Base-by-base conservation (phyloP, 2,113 vertebrate genomes). In the Eubucco bourcierii region DNA sequence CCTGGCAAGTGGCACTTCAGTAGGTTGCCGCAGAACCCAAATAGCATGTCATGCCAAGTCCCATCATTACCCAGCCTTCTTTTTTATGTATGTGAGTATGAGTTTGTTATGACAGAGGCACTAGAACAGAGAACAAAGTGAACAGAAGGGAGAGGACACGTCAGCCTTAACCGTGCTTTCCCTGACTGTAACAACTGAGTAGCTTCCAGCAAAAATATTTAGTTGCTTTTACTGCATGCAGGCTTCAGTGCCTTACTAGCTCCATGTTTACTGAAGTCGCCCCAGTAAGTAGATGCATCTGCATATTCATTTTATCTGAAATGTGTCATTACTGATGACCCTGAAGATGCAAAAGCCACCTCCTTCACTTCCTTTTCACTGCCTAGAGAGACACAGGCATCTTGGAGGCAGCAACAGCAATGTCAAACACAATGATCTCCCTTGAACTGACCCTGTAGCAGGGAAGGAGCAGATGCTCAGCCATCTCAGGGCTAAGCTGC, bases 131-230 rank as follows among this genome's bases (percentile, higher is more conserved):
- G 63, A 92, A 84, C 82, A 90, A 92, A 95, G 58, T 61, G 71
- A 91, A 85, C 80, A 96, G 84, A 95, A 88, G 59, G 61, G 63
- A 95, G 82, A 90, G 70, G 82, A 90, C 13, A 8, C 53, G 74
- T 87, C 86, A 90, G 14, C 84, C 56, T 95, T 73, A 94, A 91
- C 74, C 1, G 3, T 6, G 5, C 68, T 80, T 87, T 91, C 72
- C 59, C 72, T 78, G 61, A 60, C 47, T 73, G 79, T 56, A 95
- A 91, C 65, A 95, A 94, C 0, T 92, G 84, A 95, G 94, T 29
- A 61, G 90, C 63, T 95, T 96, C 95, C 96, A 95, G 90, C 16
- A 89, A 94, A 95, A 95, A 93, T 68, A 95, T 65, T 90, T 68
- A 55, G 73, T 39, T 88, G 31, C 1, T 5, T 47, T 94, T 72